Evolutionary conservation across 2,888 invertebrate species (phyloP).

Genomic region (Dryadula phaetusa): DNA sequence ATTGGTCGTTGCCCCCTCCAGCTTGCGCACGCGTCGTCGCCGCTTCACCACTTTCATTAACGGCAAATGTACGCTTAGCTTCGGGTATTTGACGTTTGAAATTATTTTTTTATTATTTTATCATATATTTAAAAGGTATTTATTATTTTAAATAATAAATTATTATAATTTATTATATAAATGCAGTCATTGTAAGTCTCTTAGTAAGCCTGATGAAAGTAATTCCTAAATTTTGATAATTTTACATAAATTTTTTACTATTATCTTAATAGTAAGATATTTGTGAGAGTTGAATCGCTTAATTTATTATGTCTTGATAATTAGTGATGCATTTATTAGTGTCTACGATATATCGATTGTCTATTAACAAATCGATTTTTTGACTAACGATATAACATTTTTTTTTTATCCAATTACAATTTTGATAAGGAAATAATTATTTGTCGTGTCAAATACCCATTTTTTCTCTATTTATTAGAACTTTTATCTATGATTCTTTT

Average conservation of each 20-base stretch:
- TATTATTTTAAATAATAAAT: not conserved
- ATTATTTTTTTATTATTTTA: not conserved
- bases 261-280: too few species aligned
- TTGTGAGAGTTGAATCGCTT: too few species aligned
- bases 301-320: not conserved
- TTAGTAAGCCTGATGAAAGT: too few species aligned
- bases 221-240: too few species aligned
- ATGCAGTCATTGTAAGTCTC: too few species aligned
- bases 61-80: slow-evolving; percentile 48
- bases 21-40: slow-evolving; percentile 64
- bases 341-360: too few species aligned
- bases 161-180: too few species aligned
- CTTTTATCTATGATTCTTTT: slow-evolving; percentile 39
- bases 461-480: slow-evolving; percentile 29
- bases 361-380: too few species aligned
- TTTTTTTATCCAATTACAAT: too few species aligned
- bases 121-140: not conserved
- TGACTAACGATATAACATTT: too few species aligned
- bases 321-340: not conserved
- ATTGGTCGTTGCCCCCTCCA: slow-evolving; percentile 38
- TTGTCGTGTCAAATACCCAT: slow-evolving; percentile 27
- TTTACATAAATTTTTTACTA: too few species aligned
- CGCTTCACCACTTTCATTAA: slow-evolving; percentile 60
- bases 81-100: slow-evolving; percentile 26
- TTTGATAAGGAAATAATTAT: too few species aligned